Conservation (phyloP, 2,888 invertebrate species). For the Blomia tropicalis region DNA sequence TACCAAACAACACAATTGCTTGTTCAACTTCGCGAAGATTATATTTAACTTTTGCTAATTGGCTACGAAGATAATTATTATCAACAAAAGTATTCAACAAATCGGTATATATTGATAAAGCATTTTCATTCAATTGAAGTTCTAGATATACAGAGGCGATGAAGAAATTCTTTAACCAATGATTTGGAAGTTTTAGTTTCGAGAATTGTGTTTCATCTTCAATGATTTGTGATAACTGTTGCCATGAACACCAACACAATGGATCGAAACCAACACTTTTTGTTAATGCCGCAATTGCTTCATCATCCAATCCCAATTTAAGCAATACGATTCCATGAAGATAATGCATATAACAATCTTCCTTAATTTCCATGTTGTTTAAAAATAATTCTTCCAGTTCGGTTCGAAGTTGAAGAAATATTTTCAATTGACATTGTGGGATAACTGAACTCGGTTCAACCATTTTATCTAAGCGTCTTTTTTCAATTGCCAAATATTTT, state of each 20-base stretch:
- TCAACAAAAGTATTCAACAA: slow-evolving; percentile 59
- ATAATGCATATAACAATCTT: slow-evolving; percentile 45
- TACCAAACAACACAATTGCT: slow-evolving; percentile 66
- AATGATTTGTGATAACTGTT: slow-evolving; percentile 70
- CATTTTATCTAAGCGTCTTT: slow-evolving; percentile 67
- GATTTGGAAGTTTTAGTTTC: slow-evolving; percentile 48
- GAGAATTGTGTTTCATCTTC: slow-evolving; percentile 50
- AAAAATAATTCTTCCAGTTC: slow-evolving; percentile 40
- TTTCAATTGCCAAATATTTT: slow-evolving; percentile 70
- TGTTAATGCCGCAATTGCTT: slow-evolving; percentile 61
- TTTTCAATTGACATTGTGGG: slow-evolving; percentile 5
- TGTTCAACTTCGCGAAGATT: slow-evolving; percentile 69
- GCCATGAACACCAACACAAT: slow-evolving; percentile 86
- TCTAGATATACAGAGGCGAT: slow-evolving; percentile 75
- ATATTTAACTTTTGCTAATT: slow-evolving; percentile 80
- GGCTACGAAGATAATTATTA: slow-evolving; percentile 73
- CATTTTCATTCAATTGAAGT: slow-evolving; percentile 73
- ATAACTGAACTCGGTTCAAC: slow-evolving; percentile 41
- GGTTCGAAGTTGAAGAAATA: slow-evolving; percentile 31
- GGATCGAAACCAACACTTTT: slow-evolving; percentile 62
- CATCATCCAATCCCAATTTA: slow-evolving; percentile 59
- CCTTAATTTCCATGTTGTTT: not conserved
- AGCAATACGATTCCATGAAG: slow-evolving; percentile 78
- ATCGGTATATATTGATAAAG: slow-evolving; percentile 60
- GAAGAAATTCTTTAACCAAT: slow-evolving; percentile 90